Conservation (phyloP, 2,888 invertebrate species). For the Nebria salina region DNA sequence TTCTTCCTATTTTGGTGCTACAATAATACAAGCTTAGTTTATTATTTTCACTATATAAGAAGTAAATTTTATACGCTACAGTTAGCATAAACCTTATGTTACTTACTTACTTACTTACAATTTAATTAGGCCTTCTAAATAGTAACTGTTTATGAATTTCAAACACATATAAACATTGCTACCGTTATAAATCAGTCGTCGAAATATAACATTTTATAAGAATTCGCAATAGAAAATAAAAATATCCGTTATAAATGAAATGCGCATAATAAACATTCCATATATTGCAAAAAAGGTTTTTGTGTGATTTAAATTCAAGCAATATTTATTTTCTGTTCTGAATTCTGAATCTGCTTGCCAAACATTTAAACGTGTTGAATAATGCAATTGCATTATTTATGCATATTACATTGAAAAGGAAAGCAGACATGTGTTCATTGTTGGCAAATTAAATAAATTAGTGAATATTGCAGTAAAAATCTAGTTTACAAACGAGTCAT, state of each 20-base stretch:
- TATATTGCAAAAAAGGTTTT: background rate
- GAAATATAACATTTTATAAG: background rate
- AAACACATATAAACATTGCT: constrained; percentile 27
- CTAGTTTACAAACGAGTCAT: background rate
- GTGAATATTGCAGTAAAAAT: no score
- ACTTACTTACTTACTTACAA: no score
- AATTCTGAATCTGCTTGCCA: background rate
- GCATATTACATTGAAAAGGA: background rate
- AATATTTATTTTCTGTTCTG: background rate
- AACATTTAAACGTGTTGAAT: no score
- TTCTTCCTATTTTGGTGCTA: constrained; percentile 2
- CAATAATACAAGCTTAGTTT: constrained; percentile 12
- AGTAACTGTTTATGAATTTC: constrained; percentile 54
- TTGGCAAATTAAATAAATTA: background rate
- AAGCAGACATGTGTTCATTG: background rate
- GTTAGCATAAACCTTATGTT: constrained; percentile 15
- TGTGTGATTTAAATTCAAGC: no score
- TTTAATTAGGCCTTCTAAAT: constrained; percentile 62
- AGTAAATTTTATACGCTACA: constrained; percentile 17
- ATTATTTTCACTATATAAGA: background rate
- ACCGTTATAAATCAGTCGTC: background rate
- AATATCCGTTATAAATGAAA: background rate
- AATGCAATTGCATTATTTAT: background rate
- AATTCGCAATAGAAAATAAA: background rate
- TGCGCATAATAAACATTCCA: no score